Base-by-base conservation (phyloP, 2,797 vertebrate species). In the Falco peregrinus region DNA sequence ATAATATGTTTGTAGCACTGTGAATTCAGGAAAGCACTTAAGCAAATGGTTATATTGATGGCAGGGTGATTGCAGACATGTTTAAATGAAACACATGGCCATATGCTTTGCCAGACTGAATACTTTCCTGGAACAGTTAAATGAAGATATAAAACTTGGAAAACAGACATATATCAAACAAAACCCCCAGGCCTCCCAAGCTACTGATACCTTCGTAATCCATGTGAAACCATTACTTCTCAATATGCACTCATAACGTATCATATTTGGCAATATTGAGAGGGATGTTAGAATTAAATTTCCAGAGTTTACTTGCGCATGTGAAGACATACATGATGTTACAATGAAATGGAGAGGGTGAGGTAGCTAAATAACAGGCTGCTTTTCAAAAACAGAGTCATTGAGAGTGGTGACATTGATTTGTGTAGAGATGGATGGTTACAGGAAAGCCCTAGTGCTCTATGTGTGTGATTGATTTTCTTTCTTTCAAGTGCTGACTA, bases 11-110 rank as follows among this genome's bases (percentile, higher is more conserved):
- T 26, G 74, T 20, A 41, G 84, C 64, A 21, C 51, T 0, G 0
- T 47, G 64, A 60, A 13, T 13, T 28, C 84, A 89, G 89, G 68
- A 65, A 94, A 71, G 84, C 92, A 87, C 95, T 94, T 92, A 76
- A 56, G 67, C 41, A 93, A 94, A 93, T 78, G 69, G 71, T 60
- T 93, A 28, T 92, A 83, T 94, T 77, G 90, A 68, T 60, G 41
- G 60, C 60, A 60, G 68, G 50, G 48, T 41, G 67, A 17, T n/a
- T 69, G 87, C 47, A 60, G 60, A 11, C 13, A 4, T 10, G 18
- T 20, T 33, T 45, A 51, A 87, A 67, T 26, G 64, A 78, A 83
- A 37, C 37, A 22, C 35, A 5, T 14, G 43, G 26, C 37, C 37
- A 24, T 26, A 11, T 3, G 22, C 31, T 75, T 85, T 22, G 24